phyloP scores from a whole-genome alignment of 2,113 vertebrate genomes.

The Chaetura pelagica region DNA sequence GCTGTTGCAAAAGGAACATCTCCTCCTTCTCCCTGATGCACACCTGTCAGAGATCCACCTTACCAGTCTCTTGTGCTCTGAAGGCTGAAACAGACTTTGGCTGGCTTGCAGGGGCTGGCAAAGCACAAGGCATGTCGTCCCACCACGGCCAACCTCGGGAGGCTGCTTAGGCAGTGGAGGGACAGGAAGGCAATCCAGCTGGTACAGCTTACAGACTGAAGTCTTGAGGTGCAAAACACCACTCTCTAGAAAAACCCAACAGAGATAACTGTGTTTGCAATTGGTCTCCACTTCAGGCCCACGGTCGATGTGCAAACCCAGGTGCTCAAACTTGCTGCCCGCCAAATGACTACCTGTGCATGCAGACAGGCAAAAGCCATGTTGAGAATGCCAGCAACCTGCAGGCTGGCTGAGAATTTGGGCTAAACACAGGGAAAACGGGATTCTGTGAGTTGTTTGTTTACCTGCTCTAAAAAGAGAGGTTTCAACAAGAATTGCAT shows the following conservation, averaged over 20 bases:
- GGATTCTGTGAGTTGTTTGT: background rate
- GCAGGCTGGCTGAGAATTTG: background rate
- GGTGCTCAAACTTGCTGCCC: background rate
- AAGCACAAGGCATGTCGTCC: background rate
- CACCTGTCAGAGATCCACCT: constrained; percentile 3
- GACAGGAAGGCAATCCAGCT: background rate
- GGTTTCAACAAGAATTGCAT: background rate
- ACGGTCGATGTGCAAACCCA: background rate
- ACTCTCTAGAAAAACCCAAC: constrained; percentile 44
- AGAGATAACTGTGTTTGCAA: background rate
- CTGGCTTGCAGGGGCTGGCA: constrained; percentile 21
- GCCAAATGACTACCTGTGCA: background rate
- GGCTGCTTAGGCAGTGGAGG: constrained; percentile 11
- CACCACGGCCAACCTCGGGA: background rate
- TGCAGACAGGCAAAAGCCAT: background rate
- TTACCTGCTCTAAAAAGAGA: background rate
- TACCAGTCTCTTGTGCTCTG: constrained; percentile 11
- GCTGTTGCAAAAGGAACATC: background rate
- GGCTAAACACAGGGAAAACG: background rate
- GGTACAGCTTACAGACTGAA: background rate
- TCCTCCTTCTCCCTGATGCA: background rate
- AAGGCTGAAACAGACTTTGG: constrained; percentile 18
- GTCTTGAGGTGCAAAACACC: constrained; percentile 22
- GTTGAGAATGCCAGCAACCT: background rate
- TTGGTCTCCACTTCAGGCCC: background rate